Base-by-base conservation (phyloP, 2,888 invertebrate species). In the Microctonus brassicae region DNA sequence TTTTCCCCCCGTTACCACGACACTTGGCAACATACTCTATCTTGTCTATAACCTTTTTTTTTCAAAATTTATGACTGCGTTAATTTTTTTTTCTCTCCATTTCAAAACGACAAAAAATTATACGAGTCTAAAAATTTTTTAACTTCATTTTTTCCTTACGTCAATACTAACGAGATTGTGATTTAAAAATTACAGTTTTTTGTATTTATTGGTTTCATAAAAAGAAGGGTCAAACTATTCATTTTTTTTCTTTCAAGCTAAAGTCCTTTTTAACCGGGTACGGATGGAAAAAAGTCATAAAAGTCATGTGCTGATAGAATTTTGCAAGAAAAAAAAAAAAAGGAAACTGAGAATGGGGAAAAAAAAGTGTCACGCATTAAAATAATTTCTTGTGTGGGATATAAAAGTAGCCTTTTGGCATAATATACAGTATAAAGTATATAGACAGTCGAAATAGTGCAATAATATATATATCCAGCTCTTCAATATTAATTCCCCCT, bases 401-500 rank as follows among this genome's bases (percentile, higher is more conserved):
- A n/a, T n/a, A n/a, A n/a, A n/a, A n/a, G n/a, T n/a, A n/a, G n/a
- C n/a, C n/a, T n/a, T n/a, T n/a, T n/a, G n/a, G n/a, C n/a, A n/a
- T n/a, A n/a, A n/a, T n/a, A n/a, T n/a, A n/a, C n/a, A n/a, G n/a
- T n/a, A n/a, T n/a, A n/a, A n/a, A n/a, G n/a, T n/a, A n/a, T n/a
- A n/a, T n/a, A n/a, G n/a, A n/a, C n/a, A n/a, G n/a, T n/a, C n/a
- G n/a, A n/a, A n/a, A 68, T 53, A 42, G 11, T 53, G 24, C 65
- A 69, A 75, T 77, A 68, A 73, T 79, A 82, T 80, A n/a, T n/a
- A n/a, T n/a, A n/a, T n/a, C n/a, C n/a, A n/a, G n/a, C n/a, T n/a
- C n/a, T n/a, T 79, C 79, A 76, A 77, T 74, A 67, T 66, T 39
- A 39, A 39, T 62, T 36, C 34, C 55, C 34, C 52, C 36, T 70